Evolutionary conservation across 2,888 invertebrate species (phyloP), one percentile per base, ranked within the genome.

Genomic region (Latheticus oryzae): DNA sequence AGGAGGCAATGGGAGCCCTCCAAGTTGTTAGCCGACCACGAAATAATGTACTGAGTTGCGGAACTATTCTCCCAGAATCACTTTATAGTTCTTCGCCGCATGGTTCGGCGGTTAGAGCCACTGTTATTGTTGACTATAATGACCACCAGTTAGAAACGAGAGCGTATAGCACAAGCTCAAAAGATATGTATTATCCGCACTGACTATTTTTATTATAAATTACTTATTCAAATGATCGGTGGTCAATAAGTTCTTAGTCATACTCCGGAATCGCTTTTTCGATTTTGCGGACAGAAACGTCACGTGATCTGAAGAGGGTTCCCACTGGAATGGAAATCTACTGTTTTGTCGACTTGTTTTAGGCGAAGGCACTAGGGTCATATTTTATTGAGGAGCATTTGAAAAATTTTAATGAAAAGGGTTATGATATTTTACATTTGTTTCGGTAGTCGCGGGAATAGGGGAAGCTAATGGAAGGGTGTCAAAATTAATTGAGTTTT

Each of bases 81-180:
- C 72, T 71, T 71, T 68, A 71, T 67, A 70, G 70, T 71, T 71
- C 70, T 70, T 71, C 67, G 64, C 66, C 67, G 67, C 68, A 66
- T 67, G 70, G 66, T 65, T 66, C 60, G 58, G 67, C 60, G 69
- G 68, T 68, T 65, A 61, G 58, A 60, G 64, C 61, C 63, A 58
- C 58, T 67, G 66, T 71, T 71, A 72, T 71, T 69, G 68, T 69
- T 69, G 64, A 67, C 70, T 64, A 68, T 71, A 72, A 71, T 67
- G 70, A 67, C 65, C 69, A 67, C 60, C 59, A 66, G 63, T 58
- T 42, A 50, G 63, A 57, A 61, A 61, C n/a, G 64, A 57, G 61
- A 58, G 62, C 59, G 57, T 59, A 63, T 63, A 61, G 54, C 61
- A 48, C 59, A 54, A 54, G 38, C 42, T 37, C 30, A 35, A 26